These are phyloP conservation scores for Romanogobio albipinnatus DNA, from an alignment of 2,113 vertebrate species.

Conservation along the genomic window DNA sequence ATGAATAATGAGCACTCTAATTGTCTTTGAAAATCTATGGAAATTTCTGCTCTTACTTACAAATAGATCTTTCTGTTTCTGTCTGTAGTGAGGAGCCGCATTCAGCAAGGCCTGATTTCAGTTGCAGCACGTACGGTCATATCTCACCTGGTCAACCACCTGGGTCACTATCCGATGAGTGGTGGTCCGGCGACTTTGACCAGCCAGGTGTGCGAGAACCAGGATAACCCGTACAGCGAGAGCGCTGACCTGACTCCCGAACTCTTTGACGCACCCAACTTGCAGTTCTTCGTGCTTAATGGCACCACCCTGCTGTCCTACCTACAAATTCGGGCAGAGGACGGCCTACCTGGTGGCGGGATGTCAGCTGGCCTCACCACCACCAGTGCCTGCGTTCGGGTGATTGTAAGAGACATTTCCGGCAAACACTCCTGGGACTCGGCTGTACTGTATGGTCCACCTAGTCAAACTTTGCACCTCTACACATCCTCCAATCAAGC, in stretches of 20 bases:
- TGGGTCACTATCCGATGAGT: constrained; percentile 97
- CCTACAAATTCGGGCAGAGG: constrained; percentile 91
- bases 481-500: constrained; percentile 53
- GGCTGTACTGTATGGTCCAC: constrained; percentile 90
- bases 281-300: constrained; percentile 95
- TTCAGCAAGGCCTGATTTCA: constrained; percentile 95
- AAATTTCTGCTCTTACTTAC: neutral
- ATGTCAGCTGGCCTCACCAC: constrained; percentile 92
- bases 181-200: constrained; percentile 96
- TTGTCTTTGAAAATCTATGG: neutral
- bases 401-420: constrained; percentile 94
- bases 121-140: constrained; percentile 97
- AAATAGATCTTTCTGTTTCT: neutral
- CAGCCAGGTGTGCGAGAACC: constrained; percentile 97
- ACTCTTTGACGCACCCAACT: constrained; percentile 96
- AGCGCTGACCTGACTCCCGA: constrained; percentile 92
- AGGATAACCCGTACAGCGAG: constrained; percentile 94
- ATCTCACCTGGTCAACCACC: constrained; percentile 95
- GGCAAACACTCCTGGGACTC: constrained; percentile 99
- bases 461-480: constrained; percentile 56
- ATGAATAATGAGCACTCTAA: neutral
- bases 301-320: constrained; percentile 89
- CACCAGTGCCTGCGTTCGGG: constrained; percentile 89
- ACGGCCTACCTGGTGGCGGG: constrained; percentile 89
- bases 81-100: constrained; percentile 88